Evolutionary conservation across 2,113 vertebrate species (phyloP).

Genomic region (Antechinus stuartii): DNA sequence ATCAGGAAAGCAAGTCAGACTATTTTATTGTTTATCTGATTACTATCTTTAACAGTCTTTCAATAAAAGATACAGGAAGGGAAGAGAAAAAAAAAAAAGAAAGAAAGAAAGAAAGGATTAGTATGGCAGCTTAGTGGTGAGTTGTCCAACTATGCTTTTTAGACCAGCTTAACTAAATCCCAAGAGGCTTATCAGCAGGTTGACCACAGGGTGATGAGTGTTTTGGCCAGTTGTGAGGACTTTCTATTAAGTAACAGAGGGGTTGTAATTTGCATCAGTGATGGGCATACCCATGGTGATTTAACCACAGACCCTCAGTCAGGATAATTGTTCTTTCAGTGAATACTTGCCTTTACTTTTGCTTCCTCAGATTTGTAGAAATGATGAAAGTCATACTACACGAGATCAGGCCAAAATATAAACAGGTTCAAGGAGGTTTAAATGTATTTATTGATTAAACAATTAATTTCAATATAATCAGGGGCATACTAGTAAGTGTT

Average conservation of each 20-base stretch:
- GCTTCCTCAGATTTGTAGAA: not conserved
- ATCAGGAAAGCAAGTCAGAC: not conserved
- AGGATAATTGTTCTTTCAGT: not conserved
- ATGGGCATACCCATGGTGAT: not conserved
- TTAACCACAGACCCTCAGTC: not conserved
- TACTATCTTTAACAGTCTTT: conserved; percentile 11
- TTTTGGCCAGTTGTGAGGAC: not conserved
- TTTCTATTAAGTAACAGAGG: not conserved
- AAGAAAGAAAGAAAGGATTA: not conserved
- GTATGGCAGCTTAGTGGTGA: not conserved
- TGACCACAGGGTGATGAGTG: not conserved
- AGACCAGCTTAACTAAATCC: not conserved
- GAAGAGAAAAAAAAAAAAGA: too few relatives aligned
- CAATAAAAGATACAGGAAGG: not conserved
- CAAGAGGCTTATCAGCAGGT: not conserved
- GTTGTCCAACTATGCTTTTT: not conserved
- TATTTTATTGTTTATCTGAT: conserved; percentile 32
- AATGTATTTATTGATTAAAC: not conserved
- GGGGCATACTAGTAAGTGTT: not conserved
- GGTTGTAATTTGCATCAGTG: not conserved
- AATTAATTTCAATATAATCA: not conserved
- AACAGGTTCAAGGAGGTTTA: not conserved
- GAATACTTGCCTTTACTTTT: not conserved
- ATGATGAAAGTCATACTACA: not conserved
- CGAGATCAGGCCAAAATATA: not conserved